phyloP scores from a whole-genome alignment of 1,140 invertebrate genomes.

The Aphelinus certus region DNA sequence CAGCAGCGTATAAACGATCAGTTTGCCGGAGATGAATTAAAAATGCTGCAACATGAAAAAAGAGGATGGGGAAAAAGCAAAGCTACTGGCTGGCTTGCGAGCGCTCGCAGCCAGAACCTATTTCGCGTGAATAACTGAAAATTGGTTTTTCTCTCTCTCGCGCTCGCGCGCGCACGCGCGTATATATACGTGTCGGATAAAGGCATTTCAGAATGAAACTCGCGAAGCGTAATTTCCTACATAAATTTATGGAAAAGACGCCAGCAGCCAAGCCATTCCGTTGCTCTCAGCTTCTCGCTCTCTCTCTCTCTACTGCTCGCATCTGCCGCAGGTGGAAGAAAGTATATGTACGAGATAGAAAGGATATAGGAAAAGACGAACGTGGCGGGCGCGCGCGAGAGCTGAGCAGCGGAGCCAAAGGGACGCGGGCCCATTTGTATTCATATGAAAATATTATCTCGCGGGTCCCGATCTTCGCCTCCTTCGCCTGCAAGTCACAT shows the following conservation, averaged over 20 bases:
- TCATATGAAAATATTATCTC: slow-evolving; percentile 44
- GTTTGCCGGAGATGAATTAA: slow-evolving; percentile 1
- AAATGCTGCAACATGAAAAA: slow-evolving; percentile 30
- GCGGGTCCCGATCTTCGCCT: slow-evolving; percentile 14
- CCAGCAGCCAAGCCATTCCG: slow-evolving; percentile 45
- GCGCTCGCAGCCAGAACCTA: slow-evolving; percentile 4
- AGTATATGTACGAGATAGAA: slow-evolving; percentile 58
- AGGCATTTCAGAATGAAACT: slow-evolving; percentile 43
- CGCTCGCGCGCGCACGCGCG: neutral
- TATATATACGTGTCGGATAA: slow-evolving; percentile 35
- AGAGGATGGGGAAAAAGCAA: neutral
- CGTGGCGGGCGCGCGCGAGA: slow-evolving; percentile 40
- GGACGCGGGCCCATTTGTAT: slow-evolving; percentile 46
- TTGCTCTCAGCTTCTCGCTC: neutral
- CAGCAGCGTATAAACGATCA: neutral
- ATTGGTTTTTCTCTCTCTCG: slow-evolving; percentile 36
- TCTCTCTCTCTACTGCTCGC: neutral
- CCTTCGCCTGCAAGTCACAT: slow-evolving; percentile 7
- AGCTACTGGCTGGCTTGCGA: neutral
- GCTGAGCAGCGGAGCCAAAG: slow-evolving; percentile 44
- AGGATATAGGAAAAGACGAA: slow-evolving; percentile 47
- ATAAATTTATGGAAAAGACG: slow-evolving; percentile 41
- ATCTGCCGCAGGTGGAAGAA: slow-evolving; percentile 42
- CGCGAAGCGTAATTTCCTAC: slow-evolving; percentile 41
- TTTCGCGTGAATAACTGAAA: slow-evolving; percentile 40